Evolutionary conservation across 2,797 vertebrate species (phyloP).

Genomic region (Sebastes iracundus): DNA sequence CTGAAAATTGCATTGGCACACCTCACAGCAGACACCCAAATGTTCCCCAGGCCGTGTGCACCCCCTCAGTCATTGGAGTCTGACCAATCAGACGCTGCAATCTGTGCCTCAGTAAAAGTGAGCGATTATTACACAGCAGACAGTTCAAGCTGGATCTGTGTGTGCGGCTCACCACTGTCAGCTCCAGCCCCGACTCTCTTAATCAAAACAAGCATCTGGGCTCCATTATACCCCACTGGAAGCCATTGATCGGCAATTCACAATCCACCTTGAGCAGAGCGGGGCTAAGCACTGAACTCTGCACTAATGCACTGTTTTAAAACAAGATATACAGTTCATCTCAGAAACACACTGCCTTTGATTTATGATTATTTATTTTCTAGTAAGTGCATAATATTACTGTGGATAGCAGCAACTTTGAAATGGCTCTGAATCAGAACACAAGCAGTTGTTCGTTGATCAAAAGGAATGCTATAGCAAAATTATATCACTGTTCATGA

Average conservation of each 20-base stretch:
- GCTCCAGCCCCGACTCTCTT: conserved; percentile 69
- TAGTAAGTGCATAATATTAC: not conserved
- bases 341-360: conserved; percentile 10
- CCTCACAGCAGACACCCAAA: conserved; percentile 42
- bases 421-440: not conserved
- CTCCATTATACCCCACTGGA: conserved; percentile 69
- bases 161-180: conserved; percentile 60
- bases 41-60: conserved; percentile 19
- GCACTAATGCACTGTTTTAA: conserved; percentile 38
- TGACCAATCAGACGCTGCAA: conserved; percentile 65
- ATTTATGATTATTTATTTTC: not conserved
- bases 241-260: conserved; percentile 70
- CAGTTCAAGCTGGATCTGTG: conserved; percentile 56
- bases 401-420: not conserved
- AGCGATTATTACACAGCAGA: conserved; percentile 68
- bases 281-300: conserved; percentile 26
- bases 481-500: not conserved
- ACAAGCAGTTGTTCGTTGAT: not conserved
- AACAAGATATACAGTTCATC: conserved; percentile 14
- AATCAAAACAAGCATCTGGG: conserved; percentile 80
- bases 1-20: conserved; percentile 65
- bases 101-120: conserved; percentile 66
- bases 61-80: conserved; percentile 58
- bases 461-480: not conserved
- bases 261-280: conserved; percentile 47